Evolutionary conservation across 2,113 vertebrate genomes (phyloP), one percentile per base, ranked within the genome.

Genomic region (Isurus oxyrinchus): DNA sequence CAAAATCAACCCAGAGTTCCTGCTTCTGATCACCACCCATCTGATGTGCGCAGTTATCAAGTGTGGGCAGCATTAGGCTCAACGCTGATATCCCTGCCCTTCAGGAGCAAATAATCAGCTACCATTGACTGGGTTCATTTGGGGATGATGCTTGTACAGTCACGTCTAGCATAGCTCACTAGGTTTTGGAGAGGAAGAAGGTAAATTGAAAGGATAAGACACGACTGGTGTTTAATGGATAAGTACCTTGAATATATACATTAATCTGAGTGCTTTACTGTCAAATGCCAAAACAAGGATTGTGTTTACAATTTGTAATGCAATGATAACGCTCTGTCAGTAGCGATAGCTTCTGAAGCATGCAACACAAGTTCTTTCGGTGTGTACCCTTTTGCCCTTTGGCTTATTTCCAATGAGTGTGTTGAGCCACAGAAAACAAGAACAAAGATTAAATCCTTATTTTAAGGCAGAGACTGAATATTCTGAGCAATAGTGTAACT

Each of bases 381-480:
- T 91, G 53, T 31, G 81, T 31, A 35, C 11, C 72, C 88, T 91
- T 16, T 53, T 90, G 27, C 53, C 87, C 53, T 55, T 57, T 49
- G 4, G 40, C 87, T 59, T 13, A 7, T 84, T 91, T 25, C 84
- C 84, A 91, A 31, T 16, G 31, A 59, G 5, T 14, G 4, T 19
- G 88, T 61, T 91, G 55, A 57, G 27, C 61, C 55, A 61, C 88
- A 59, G 88, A 91, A 35, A 91, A 16, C 55, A 14, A 59, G 88
- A 91, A 61, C 88, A 59, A 59, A 91, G 55, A 91, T 91, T 91
- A 91, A 91, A 59, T 91, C 55, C 53, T 91, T 57, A 14, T 35
- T 61, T 31, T 61, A 61, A 91, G 31, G 57, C 55, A 91, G 49
- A 55, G 53, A 90, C 87, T 90, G 87, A 90, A 53, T 90, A 91